Percentiles rank a stretch among this genome's conserved stretches.
Conservation (phyloP, 2,888 invertebrate genomes). For the Macaria liturata region DNA sequence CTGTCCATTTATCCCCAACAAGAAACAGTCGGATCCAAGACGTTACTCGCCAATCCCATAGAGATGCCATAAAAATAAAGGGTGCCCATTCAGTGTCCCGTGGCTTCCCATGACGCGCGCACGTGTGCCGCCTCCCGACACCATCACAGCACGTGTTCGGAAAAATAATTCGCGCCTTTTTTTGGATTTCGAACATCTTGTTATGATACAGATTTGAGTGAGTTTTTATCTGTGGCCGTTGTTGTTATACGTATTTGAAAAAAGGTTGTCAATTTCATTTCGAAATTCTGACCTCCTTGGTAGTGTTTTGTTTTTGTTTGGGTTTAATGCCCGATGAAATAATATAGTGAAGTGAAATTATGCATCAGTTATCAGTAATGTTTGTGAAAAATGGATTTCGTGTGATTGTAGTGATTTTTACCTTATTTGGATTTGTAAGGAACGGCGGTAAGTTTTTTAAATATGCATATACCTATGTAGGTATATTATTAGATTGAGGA, state of each 20-base stretch:
- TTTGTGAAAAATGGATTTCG: conserved; percentile 56
- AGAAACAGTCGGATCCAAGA: conserved; percentile 21
- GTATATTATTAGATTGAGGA: too few species aligned
- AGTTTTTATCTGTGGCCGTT: too few species aligned
- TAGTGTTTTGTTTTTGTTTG: too few species aligned
- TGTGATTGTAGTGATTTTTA: conserved; percentile 52
- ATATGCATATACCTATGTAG: background rate
- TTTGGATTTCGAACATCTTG: conserved; percentile 7
- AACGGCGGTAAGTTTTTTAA: conserved; percentile 61
- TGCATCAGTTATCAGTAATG: conserved; percentile 53
- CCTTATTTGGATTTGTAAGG: conserved; percentile 54
- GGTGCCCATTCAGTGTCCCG: conserved; percentile 52
- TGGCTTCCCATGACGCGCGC: conserved; percentile 43
- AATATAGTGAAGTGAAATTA: conserved; percentile 19
- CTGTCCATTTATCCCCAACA: background rate
- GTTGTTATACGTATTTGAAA: too few species aligned
- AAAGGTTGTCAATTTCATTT: too few species aligned
- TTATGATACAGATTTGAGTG: background rate
- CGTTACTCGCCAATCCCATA: conserved; percentile 24
- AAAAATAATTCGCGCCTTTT: conserved; percentile 33
- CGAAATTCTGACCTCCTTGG: too few species aligned
- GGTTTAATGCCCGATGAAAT: too few species aligned
- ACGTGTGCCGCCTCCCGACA: conserved; percentile 38
- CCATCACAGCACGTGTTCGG: conserved; percentile 30
- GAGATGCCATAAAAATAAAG: conserved; percentile 35